These are phyloP conservation scores for Melipona beecheii DNA, from an alignment of 2,888 invertebrate genomes.

Conservation along the genomic window DNA sequence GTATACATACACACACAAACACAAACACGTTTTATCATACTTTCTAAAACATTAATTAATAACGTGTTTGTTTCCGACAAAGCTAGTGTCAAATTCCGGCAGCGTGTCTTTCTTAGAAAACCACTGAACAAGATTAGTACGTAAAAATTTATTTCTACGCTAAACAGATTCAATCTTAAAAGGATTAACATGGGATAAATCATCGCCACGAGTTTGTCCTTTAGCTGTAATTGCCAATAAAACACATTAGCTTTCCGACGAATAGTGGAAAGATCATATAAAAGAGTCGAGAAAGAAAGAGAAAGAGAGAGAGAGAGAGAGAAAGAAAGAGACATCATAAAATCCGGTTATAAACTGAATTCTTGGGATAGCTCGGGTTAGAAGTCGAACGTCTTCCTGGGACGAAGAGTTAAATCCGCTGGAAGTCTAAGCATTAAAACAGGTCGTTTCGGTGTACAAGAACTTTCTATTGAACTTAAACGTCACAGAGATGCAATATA, in stretches of 20 bases:
- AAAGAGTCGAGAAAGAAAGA: background rate
- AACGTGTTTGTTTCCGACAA: background rate
- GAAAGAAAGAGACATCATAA: conserved; percentile 44
- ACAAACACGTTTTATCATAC: too few relatives aligned
- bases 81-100: background rate
- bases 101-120: background rate
- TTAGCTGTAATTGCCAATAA: background rate
- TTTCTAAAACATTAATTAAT: background rate
- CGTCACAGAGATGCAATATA: conserved; percentile 5
- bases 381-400: conserved; percentile 33
- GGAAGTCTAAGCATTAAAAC: conserved; percentile 20
- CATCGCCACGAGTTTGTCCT: background rate
- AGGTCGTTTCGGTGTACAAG: conserved; percentile 20
- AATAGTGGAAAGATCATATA: background rate
- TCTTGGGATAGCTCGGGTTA: conserved; percentile 45
- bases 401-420: conserved; percentile 22
- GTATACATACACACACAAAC: background rate
- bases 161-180: background rate
- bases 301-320: background rate
- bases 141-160: background rate
- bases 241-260: background rate
- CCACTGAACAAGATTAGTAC: background rate
- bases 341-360: conserved; percentile 65
- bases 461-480: conserved; percentile 3
- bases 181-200: background rate